A percentile compares a stretch with the other conserved stretches of the same genome.
Conservation (phyloP, 2,888 invertebrate species). For the Rhynchonema sp. region DNA sequence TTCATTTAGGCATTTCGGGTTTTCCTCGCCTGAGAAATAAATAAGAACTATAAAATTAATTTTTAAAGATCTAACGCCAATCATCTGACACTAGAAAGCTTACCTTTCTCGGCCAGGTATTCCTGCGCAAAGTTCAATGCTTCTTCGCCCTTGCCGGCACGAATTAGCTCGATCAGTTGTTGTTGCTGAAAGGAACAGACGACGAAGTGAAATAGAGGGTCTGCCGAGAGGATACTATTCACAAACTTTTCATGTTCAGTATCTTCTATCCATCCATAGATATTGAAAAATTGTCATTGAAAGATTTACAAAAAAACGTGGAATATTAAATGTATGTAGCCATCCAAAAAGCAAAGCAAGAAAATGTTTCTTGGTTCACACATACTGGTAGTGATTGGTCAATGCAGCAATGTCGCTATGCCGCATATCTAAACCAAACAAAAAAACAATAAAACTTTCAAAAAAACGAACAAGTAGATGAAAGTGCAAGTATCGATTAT, state of each 20-base stretch:
- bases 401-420: too few species aligned
- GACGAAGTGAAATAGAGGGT: background rate
- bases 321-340: too few species aligned
- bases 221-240: too few species aligned
- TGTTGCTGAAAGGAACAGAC: conserved; percentile 46
- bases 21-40: conserved; percentile 39
- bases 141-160: conserved; percentile 62
- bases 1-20: conserved; percentile 49
- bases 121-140: conserved; percentile 73
- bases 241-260: too few species aligned
- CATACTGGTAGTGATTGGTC: too few species aligned
- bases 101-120: conserved; percentile 59
- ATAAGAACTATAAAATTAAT: too few species aligned
- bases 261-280: too few species aligned
- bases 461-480: conserved; percentile 51
- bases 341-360: background rate
- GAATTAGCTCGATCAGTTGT: conserved; percentile 65
- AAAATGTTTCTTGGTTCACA: too few species aligned
- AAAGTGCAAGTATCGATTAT: conserved; percentile 82
- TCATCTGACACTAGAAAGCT: background rate
- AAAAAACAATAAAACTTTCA: background rate
- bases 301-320: too few species aligned
- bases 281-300: too few species aligned
- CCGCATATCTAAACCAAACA: background rate
- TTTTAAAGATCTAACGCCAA: background rate